Evolutionary conservation across 2,113 vertebrate genomes (phyloP).

Genomic region (Caloenas nicobarica): DNA sequence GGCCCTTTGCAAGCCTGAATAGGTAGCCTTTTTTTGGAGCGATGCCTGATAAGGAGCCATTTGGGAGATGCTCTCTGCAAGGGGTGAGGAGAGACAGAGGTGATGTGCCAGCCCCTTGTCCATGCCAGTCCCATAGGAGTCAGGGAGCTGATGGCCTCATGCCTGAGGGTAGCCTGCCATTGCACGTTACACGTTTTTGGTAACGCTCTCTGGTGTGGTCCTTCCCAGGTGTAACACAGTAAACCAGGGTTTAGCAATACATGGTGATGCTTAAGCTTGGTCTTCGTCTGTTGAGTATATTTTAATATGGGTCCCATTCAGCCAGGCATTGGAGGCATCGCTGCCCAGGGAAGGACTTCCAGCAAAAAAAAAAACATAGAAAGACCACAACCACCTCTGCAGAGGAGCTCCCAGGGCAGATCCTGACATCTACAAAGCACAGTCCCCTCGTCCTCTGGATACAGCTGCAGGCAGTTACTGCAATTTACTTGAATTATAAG

Average conservation of each 20-base stretch:
- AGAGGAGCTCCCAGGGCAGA: not conserved
- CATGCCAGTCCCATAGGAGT: not conserved
- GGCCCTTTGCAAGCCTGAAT: not conserved
- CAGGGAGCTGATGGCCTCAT: not conserved
- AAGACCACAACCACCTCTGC: not conserved
- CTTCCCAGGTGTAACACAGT: not conserved
- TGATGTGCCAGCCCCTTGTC: not conserved
- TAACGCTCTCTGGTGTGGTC: not conserved
- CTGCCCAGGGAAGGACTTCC: not conserved
- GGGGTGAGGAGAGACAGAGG: not conserved
- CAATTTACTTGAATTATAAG: conserved; percentile 8
- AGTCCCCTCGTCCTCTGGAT: not conserved
- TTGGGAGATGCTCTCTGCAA: not conserved
- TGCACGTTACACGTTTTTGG: rapidly evolving
- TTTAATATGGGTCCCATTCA: not conserved
- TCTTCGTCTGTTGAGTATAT: not conserved
- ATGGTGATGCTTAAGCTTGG: not conserved
- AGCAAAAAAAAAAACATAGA: not conserved
- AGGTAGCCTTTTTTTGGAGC: not conserved
- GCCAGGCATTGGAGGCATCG: rapidly evolving
- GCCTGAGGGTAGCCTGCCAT: not conserved
- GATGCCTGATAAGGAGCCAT: rapidly evolving
- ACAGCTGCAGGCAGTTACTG: not conserved
- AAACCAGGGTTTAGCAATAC: not conserved
- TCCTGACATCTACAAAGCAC: not conserved